Evolutionary conservation across 2,797 vertebrate species (phyloP).

Genomic region (Cynodonichthys magdalenae): DNA sequence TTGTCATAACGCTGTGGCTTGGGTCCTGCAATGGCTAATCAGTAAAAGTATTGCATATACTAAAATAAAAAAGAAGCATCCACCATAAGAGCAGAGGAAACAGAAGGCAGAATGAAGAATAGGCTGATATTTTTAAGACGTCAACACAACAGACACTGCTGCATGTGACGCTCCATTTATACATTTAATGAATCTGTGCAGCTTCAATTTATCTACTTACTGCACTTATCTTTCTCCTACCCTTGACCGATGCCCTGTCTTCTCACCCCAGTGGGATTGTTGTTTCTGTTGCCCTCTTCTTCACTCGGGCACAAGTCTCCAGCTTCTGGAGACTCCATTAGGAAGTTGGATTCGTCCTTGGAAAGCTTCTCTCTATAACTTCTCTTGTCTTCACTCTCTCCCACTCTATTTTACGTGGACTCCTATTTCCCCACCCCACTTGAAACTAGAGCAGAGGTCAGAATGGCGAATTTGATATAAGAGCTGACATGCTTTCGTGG

Average conservation of each 20-base stretch:
- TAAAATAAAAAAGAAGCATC: neutral
- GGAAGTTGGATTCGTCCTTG: conserved; percentile 82
- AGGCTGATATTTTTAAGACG: conserved; percentile 10
- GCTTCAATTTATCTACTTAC: conserved; percentile 21
- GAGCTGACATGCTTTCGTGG: conserved; percentile 74
- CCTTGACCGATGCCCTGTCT: conserved; percentile 48
- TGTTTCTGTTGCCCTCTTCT: conserved; percentile 59
- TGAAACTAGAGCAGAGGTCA: conserved; percentile 83
- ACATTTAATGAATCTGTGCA: conserved; percentile 19
- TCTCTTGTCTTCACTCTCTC: conserved; percentile 64
- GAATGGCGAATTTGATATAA: conserved; percentile 83
- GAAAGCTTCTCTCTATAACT: conserved; percentile 80
- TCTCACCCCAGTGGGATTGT: conserved; percentile 62
- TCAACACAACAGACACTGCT: too few species aligned
- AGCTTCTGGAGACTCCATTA: conserved; percentile 76
- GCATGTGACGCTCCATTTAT: conserved; percentile 3
- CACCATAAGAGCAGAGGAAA: neutral
- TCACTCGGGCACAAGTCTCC: conserved; percentile 47
- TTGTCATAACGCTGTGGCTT: neutral
- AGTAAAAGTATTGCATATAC: neutral
- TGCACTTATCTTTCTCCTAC: conserved; percentile 20
- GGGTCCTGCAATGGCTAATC: neutral
- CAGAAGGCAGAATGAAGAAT: conserved; percentile 6
- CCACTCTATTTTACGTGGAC: conserved; percentile 52
- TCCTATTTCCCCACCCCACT: conserved; percentile 39